Evolutionary conservation across 2,797 vertebrate species (phyloP), one percentile per base, ranked within the genome.

Genomic region (Argya squamiceps): DNA sequence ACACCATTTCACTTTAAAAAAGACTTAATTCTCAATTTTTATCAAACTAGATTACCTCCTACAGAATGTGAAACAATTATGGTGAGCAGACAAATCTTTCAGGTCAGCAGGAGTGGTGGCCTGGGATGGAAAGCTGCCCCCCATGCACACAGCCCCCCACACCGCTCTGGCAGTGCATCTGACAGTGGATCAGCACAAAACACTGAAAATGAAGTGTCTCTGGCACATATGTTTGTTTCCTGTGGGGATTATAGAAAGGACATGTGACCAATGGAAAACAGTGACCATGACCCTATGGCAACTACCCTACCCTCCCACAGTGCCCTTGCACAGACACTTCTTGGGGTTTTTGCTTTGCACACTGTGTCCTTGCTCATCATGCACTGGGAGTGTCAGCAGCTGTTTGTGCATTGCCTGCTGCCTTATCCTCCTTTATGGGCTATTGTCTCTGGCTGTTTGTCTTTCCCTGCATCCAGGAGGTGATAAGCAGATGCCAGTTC

Each of bases 161-260:
- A 49, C 19, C 1, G 0, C 16, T 47, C 34, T 0, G 1, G 68
- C 3, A 1, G 32, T 0, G 1, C 1, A 0, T 15, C 81, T 49
- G 63, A 39, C 30, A 36, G 21, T 3, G 30, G 52, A 58, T 63
- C 30, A 39, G 37, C 55, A 85, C 69, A 50, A 74, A 77, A 86
- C 77, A 47, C n/a, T 0, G 2, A 50, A 29, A 69, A 67, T 2
- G 37, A 93, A 70, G 62, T n/a, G 59, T 39, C 62, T 62, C 55
- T 4, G 14, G 44, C 4, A 2, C 22, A 20, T 20, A 23, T 5
- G 1, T 26, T 89, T 5, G 1, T 26, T 89, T 88, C 49, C 73
- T 24, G 0, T 56, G 68, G 32, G 60, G 49, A 74, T 77, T 74
- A 78, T 1, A 58, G 37, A 92, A 36, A 44, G 23, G 21, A 36